Base-by-base conservation (phyloP, 2,888 invertebrate genomes). In the Pseudococcus viburni region DNA sequence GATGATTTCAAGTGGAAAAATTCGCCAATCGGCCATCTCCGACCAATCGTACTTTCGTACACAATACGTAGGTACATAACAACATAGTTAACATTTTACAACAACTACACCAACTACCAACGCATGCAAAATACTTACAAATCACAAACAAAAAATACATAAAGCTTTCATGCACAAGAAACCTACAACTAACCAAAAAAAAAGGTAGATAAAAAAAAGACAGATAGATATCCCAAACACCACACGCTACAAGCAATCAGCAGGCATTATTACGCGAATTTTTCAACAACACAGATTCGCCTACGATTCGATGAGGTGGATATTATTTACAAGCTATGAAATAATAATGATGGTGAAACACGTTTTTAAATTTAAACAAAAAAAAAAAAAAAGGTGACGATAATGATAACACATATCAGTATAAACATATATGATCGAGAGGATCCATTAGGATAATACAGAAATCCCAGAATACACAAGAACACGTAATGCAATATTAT, bases 391-490 rank as follows among this genome's bases (percentile, higher is more conserved):
- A 26, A 8, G 68, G 68, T 68, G 68, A 68, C 64, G 11, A 55
- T 55, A 55, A 68, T 68, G 68, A 68, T 68, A 15, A 26, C 68
- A 55, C 55, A 55, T 55, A n/a, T 55, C 42, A 42, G n/a, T 55
- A 55, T 55, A 55, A n/a, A 68, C 19, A 68, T 26, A 22, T 64
- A 68, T 68, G 68, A 68, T 68, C 68, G 19, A 68, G 68, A 68
- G 68, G 68, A 68, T 68, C 68, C 68, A 68, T 68, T 26, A 68
- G 68, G 68, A 68, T 68, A 68, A 68, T 68, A 68, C 15, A 68
- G 68, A 68, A 68, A 68, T 68, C 68, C 55, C 55, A 55, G 55
- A 55, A 55, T 55, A 55, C 55, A 55, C 55, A 55, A 55, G 55
- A 55, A 55, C 55, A 55, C 55, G n/a, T 55, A 55, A 33, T 26